Percentiles rank a stretch among this genome's conserved stretches.
Evolutionary conservation across 1,140 invertebrate species (phyloP).

Genomic region (Cylas formicarius): DNA sequence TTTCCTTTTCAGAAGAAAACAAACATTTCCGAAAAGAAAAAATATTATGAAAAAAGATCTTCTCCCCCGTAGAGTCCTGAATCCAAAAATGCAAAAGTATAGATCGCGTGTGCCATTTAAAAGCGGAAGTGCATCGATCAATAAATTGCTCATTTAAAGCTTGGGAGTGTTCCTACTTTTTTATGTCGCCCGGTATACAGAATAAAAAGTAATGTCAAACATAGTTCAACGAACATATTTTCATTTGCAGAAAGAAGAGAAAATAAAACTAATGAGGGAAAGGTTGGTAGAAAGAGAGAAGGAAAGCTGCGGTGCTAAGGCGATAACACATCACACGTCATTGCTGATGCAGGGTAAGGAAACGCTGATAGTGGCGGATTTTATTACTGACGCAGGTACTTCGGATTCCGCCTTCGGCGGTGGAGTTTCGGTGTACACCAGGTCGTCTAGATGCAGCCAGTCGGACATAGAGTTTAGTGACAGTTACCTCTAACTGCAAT

Average conservation of each 20-base stretch:
- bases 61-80: too few relatives aligned
- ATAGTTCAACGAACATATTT: neutral
- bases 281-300: slow-evolving; percentile 68
- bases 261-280: slow-evolving; percentile 70
- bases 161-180: too few relatives aligned
- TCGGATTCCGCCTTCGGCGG: slow-evolving; percentile 67
- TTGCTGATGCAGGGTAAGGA: slow-evolving; percentile 50
- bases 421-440: slow-evolving; percentile 63
- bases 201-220: too few relatives aligned
- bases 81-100: too few relatives aligned
- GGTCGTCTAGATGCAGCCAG: slow-evolving; percentile 67
- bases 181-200: too few relatives aligned
- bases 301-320: slow-evolving; percentile 15
- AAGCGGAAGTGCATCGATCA: too few relatives aligned
- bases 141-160: too few relatives aligned
- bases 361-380: slow-evolving; percentile 57
- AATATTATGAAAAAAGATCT: too few relatives aligned
- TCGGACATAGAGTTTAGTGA: slow-evolving; percentile 83
- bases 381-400: slow-evolving; percentile 67
- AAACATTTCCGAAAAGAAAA: too few relatives aligned
- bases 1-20: too few relatives aligned
- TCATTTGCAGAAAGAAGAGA: slow-evolving; percentile 73
- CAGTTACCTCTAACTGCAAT: slow-evolving; percentile 74
- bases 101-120: too few relatives aligned
- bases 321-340: slow-evolving; percentile 16